Evolutionary conservation across 2,888 invertebrate species (phyloP).

Genomic region (Tryphoninae sp.): DNA sequence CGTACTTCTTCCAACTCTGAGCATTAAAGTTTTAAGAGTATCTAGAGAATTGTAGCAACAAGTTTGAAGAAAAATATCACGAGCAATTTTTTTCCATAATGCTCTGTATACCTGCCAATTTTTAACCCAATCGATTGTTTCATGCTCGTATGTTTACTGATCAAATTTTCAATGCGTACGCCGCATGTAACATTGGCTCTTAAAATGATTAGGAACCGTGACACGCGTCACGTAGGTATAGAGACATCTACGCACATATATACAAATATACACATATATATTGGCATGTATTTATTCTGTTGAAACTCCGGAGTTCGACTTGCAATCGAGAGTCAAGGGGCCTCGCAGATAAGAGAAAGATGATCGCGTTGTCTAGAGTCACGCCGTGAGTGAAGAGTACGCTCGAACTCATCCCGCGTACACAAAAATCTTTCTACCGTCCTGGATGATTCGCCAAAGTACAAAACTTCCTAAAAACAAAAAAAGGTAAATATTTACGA

Average conservation of each 20-base stretch:
- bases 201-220: background rate
- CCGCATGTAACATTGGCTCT: background rate
- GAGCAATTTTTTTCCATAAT: too few species aligned
- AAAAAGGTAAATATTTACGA: background rate
- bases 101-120: too few species aligned
- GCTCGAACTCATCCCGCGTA: background rate
- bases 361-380: background rate
- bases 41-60: too few species aligned
- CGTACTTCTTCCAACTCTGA: too few species aligned
- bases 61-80: too few species aligned
- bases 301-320: background rate
- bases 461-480: background rate
- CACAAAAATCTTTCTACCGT: background rate
- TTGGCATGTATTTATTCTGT: background rate
- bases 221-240: background rate
- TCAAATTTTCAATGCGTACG: too few species aligned
- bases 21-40: too few species aligned
- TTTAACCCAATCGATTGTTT: too few species aligned
- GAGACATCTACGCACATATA: background rate
- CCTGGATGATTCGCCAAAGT: background rate
- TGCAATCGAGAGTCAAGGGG: background rate
- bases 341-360: background rate
- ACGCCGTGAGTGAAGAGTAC: background rate
- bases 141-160: too few species aligned
- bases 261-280: background rate